phyloP scores from a whole-genome alignment of 1,140 invertebrate species.

The Platyura marginata region DNA sequence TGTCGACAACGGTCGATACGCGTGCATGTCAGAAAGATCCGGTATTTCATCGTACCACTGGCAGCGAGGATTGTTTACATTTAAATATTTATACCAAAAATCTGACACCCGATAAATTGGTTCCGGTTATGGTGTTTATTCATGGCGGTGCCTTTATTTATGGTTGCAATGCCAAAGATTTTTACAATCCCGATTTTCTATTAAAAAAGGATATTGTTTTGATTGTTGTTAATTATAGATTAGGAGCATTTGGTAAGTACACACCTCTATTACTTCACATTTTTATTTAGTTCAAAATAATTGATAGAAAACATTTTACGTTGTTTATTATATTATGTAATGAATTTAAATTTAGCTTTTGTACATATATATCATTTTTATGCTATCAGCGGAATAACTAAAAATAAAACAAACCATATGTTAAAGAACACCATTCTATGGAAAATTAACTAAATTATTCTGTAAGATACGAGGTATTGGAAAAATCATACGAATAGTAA shows the following conservation, averaged over 20 bases:
- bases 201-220: slow-evolving; percentile 30
- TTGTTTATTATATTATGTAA: too few species aligned
- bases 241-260: slow-evolving; percentile 24
- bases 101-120: neutral
- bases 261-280: too few species aligned
- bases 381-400: too few species aligned
- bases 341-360: too few species aligned
- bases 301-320: too few species aligned
- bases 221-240: slow-evolving; percentile 30
- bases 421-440: too few species aligned
- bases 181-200: slow-evolving; percentile 23
- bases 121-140: slow-evolving; percentile 29
- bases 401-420: too few species aligned
- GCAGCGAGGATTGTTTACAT: slow-evolving; percentile 14
- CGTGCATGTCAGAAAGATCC: slow-evolving; percentile 12
- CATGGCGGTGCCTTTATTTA: slow-evolving; percentile 18
- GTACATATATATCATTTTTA: too few species aligned
- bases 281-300: too few species aligned
- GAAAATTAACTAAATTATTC: too few species aligned
- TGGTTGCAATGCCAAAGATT: slow-evolving; percentile 13
- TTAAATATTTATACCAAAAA: slow-evolving; percentile 12
- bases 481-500: too few species aligned
- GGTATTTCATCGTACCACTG: slow-evolving; percentile 11
- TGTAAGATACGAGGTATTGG: too few species aligned
- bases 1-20: slow-evolving; percentile 21